Evolutionary conservation across 2,113 vertebrate genomes (phyloP).

Genomic region (Oreochromis tanganicae): DNA sequence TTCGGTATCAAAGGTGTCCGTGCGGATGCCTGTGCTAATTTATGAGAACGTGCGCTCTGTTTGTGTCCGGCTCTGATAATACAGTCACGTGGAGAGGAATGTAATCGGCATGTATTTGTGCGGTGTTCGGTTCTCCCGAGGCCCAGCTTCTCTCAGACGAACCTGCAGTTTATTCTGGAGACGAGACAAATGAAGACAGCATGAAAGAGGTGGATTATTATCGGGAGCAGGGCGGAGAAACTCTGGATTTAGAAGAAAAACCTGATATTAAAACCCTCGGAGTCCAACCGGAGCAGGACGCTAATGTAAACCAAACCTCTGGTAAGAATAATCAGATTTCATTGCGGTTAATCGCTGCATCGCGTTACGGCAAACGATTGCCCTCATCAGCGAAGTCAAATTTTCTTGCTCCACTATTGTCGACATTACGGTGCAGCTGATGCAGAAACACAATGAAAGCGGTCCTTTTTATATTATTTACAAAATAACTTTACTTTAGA

Average conservation of each 20-base stretch:
- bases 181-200: background rate
- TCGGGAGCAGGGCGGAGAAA: background rate
- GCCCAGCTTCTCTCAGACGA: fast-evolving
- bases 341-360: background rate
- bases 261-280: background rate
- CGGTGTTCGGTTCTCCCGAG: fast-evolving
- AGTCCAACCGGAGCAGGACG: background rate
- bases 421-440: background rate
- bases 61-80: background rate
- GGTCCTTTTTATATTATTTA: background rate
- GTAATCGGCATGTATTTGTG: background rate
- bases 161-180: background rate
- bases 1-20: background rate
- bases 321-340: background rate
- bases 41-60: background rate
- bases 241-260: background rate
- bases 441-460: background rate
- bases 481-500: background rate
- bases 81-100: background rate
- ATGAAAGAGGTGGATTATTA: background rate
- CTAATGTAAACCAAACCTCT: background rate
- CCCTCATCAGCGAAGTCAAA: background rate
- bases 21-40: background rate
- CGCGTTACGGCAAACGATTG: background rate
- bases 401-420: background rate